phyloP scores from a whole-genome alignment of 2,113 vertebrate species.

The Amazona guildingii region DNA sequence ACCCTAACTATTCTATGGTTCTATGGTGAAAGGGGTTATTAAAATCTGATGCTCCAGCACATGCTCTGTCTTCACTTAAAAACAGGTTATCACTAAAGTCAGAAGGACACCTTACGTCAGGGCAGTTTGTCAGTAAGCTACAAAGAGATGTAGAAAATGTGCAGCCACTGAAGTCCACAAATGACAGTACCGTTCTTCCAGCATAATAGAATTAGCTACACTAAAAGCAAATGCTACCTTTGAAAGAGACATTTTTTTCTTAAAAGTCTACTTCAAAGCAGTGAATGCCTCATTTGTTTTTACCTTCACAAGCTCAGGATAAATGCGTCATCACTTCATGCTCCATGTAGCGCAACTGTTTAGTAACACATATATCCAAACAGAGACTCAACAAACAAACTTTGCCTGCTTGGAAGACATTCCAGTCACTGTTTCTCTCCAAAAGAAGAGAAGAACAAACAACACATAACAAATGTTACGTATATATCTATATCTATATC shows the following conservation, averaged over 20 bases:
- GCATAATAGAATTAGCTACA: not conserved
- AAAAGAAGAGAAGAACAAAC: not conserved
- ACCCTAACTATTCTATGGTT: too few species aligned
- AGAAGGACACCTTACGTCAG: not conserved
- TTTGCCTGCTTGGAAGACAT: not conserved
- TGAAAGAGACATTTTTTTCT: not conserved
- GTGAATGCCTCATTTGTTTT: not conserved
- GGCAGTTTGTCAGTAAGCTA: not conserved
- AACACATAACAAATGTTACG: not conserved
- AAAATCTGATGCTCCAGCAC: not conserved
- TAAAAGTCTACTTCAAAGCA: not conserved
- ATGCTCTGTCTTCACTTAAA: not conserved
- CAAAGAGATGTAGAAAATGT: not conserved
- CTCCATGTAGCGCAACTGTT: not conserved
- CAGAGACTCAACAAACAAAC: not conserved
- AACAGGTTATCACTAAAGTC: not conserved
- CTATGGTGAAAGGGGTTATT: not conserved
- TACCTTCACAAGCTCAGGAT: not conserved
- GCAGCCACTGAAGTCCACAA: not conserved
- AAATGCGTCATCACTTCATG: not conserved
- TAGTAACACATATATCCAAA: not conserved
- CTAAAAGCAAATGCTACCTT: not conserved
- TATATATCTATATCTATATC: rapidly evolving
- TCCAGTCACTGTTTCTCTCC: not conserved
- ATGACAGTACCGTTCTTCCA: not conserved